These are phyloP conservation scores for Crotophaga sulcirostris DNA, from an alignment of 2,113 vertebrate species.

Conservation along the genomic window DNA sequence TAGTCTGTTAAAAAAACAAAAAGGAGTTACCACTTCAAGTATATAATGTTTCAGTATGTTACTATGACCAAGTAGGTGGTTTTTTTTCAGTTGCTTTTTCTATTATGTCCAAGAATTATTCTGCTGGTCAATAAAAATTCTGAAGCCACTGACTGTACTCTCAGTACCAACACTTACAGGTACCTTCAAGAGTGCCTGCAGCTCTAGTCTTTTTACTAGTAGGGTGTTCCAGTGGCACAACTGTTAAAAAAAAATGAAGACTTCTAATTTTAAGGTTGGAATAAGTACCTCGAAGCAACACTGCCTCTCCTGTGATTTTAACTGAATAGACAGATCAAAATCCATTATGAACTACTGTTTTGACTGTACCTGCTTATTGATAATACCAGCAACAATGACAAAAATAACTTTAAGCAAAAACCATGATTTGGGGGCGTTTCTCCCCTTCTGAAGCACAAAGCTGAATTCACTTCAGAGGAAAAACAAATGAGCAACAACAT, in stretches of 20 bases:
- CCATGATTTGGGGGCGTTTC: neutral
- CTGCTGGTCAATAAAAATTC: neutral
- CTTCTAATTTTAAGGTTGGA: neutral
- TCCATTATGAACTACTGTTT: neutral
- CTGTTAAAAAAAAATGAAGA: neutral
- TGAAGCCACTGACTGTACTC: neutral
- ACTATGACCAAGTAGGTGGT: neutral
- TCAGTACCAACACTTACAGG: neutral
- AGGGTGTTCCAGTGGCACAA: neutral
- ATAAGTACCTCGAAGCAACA: neutral
- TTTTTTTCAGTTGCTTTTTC: neutral
- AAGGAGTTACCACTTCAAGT: neutral
- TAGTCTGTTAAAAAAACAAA: neutral
- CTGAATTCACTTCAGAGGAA: neutral
- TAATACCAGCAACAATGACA: neutral
- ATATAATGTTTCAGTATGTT: neutral
- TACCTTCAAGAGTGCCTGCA: neutral
- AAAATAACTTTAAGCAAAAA: neutral
- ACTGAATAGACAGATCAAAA: neutral
- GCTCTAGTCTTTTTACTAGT: neutral
- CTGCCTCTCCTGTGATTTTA: neutral
- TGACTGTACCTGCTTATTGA: neutral
- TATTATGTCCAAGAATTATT: neutral
- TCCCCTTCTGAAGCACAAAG: neutral
- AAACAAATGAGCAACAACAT: neutral